Evolutionary conservation across 2,888 invertebrate genomes (phyloP), one percentile per base, ranked within the genome.

Genomic region (Melanargia galathea): DNA sequence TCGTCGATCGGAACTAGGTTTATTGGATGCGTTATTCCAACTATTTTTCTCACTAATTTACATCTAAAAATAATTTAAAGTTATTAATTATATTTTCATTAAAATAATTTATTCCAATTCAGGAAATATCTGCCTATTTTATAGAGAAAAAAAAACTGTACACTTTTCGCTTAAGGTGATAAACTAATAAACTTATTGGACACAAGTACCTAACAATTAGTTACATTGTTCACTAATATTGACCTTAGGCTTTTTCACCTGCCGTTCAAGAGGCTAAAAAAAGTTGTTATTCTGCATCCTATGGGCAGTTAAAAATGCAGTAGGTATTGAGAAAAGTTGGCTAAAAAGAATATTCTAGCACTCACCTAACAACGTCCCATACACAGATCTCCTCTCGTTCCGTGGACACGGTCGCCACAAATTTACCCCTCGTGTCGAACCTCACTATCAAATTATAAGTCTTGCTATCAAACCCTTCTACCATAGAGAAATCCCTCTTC

Each of bases 1-100:
- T 94, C 93, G 75, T 96, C 96, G 58, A 97, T 95, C 58, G 96
- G 95, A 71, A 95, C 94, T 74, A 97, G 81, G 75, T 95, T 95
- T 66, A 95, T 94, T 0, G 97, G 97, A 74, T 96, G 95, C 0
- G 95, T 93, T 48, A 97, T 93, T 0, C 95, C 95, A 57, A 92
- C 93, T 66, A 97, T 84, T 59, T 93, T 94, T 20, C 97, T 89
- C 0, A 96, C 94, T 63, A 93, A 87, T 70, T 92, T 88, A 78
- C 94, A 93, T 63, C 94, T 94, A 79, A 20, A 75, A 75, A 18
- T 2, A 2, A 22, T 11, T 18, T 7, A 6, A 30, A 6, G 6
- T 7, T n/a, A n/a, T n/a, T n/a, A n/a, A n/a, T n/a, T n/a, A n/a
- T n/a, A n/a, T n/a, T n/a, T n/a, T n/a, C n/a, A n/a, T n/a, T n/a